Evolutionary conservation across 2,797 vertebrate genomes (phyloP), one percentile per base, ranked within the genome.

Genomic region (Aeoliscus strigatus): DNA sequence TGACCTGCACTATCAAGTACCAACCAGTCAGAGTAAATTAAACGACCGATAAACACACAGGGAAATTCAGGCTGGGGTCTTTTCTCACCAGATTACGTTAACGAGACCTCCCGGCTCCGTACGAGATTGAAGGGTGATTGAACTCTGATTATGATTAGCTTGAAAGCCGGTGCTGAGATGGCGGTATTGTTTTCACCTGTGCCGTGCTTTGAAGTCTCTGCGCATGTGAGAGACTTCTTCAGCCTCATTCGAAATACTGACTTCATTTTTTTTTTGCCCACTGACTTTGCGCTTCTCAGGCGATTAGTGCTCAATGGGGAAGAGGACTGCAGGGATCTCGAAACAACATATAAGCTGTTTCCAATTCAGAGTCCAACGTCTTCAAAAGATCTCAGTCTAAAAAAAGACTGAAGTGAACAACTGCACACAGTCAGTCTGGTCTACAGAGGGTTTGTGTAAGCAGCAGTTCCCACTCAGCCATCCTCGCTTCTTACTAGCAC

Each of bases 101-200:
- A 80, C 51, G 63, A 75, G 81, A 81, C 74, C 79, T 78, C 71
- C 67, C 75, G 41, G 57, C 64, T 75, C 34, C 63, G 33, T 28
- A 46, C 46, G 47, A 78, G 80, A 81, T 80, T 84, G 53, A 70
- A 75, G 68, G 55, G 69, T 70, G 73, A 85, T 84, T 76, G 53
- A 66, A 41, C 47, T 45, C 58, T 75, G 51, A 57, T 76, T 61
- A 81, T 72, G 73, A 79, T 75, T 69, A 62, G 61, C 63, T 58
- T 51, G 70, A 74, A 70, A 55, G 60, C 44, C 41, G 35, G 14
- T 73, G 51, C 24, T 38, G 40, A 45, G 10, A 13, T 72, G 74
- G 77, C 62, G 43, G 27, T 45, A 51, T 62, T 64, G 57, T 66
- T 77, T 66, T 65, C 48, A 49, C 34, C 30, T 8, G 6, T 21